Evolutionary conservation across 2,113 vertebrate species (phyloP), one percentile per base, ranked within the genome.

Genomic region (Otolemur garnettii): DNA sequence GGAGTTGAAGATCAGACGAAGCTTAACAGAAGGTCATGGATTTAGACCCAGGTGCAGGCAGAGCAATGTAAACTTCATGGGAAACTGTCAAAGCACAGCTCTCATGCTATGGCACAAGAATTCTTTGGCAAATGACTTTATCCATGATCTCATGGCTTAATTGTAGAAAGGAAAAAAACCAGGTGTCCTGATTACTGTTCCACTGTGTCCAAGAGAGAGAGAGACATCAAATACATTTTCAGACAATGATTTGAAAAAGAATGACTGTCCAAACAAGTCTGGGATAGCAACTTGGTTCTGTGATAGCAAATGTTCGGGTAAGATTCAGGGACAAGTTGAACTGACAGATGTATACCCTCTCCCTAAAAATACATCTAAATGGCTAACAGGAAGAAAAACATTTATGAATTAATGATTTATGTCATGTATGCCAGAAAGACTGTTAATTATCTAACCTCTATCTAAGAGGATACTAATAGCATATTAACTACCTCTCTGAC

Each of bases 41-140:
- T 7, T 42, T 53, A 33, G 18, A 82, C 11, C 24, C 7, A 30
- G 45, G 14, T 57, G 33, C 0, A 28, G 68, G 26, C 3, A 60
- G 9, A 7, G 7, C 21, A 50, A 13, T 26, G 12, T 66, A 59
- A 78, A 66, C 38, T 38, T 72, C 55, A 35, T 21, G 66, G 81
- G 35, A 75, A 42, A 45, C 0, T 28, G 8, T 69, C 7, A 64
- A 18, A 38, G n/a, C 30, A n/a, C 11, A 66, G 11, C 22, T 57
- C 74, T 59, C 53, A 12, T 55, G 30, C 11, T n/a, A 59, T 24
- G 24, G 45, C 1, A 4, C 22, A 66, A 42, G n/a, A 60, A 38
- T 84, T 74, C 21, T 72, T 78, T 93, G 62, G 78, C 35, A 91
- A 91, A 77, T 35, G 22, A n/a, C 22, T 71, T 80, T 88, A 12